These are phyloP conservation scores for Phyllopteryx taeniolatus DNA, from an alignment of 2,113 vertebrate genomes.

Conservation along the genomic window DNA sequence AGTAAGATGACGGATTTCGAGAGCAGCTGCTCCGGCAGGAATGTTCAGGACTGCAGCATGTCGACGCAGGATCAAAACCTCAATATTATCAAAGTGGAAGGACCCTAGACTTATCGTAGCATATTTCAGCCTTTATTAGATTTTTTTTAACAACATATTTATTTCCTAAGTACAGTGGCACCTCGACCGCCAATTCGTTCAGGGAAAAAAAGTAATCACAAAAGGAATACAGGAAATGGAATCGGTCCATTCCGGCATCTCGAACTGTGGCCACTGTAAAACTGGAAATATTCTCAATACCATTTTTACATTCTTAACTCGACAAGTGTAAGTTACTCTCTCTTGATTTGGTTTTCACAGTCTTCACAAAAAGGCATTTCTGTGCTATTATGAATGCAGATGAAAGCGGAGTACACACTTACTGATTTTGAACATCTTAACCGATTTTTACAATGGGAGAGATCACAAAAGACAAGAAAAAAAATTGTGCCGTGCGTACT, in stretches of 20 bases:
- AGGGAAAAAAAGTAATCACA: background rate
- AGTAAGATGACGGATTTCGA: constrained; percentile 54
- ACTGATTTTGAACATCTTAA: too few relatives aligned
- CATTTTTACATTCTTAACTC: too few relatives aligned
- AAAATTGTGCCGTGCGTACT: too few relatives aligned
- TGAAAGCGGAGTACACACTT: too few relatives aligned
- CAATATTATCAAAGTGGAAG: constrained; percentile 74
- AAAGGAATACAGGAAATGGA: background rate
- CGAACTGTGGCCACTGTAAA: background rate
- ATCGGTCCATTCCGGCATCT: background rate
- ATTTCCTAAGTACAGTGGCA: background rate
- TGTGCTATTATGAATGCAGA: too few relatives aligned
- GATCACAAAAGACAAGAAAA: too few relatives aligned
- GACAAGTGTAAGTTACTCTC: too few relatives aligned
- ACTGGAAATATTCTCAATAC: background rate
- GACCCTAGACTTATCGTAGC: constrained; percentile 37
- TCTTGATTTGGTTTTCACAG: too few relatives aligned
- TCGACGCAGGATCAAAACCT: constrained; percentile 55
- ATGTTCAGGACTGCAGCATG: constrained; percentile 57
- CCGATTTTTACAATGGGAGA: too few relatives aligned
- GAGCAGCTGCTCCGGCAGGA: constrained; percentile 45
- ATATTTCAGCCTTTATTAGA: background rate
- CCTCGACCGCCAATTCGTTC: background rate
- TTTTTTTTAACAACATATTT: background rate
- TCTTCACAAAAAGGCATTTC: too few relatives aligned